Conservation (phyloP, 1,140 invertebrate genomes). For the Aphaenogaster rudis region DNA sequence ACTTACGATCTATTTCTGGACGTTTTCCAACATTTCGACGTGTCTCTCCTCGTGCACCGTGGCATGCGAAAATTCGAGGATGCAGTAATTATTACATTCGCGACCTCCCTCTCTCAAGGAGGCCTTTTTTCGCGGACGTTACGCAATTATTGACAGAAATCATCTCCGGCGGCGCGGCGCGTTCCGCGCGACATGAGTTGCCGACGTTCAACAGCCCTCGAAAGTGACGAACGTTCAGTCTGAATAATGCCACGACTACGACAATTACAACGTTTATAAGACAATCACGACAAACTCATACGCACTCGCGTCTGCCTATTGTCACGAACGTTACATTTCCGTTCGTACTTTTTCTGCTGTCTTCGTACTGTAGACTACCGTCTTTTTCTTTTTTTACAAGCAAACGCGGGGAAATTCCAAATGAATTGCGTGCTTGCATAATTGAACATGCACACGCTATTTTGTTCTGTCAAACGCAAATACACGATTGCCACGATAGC, state of each 20-base stretch:
- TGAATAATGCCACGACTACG: neutral
- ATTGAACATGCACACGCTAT: neutral
- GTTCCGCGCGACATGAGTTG: neutral
- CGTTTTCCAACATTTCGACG: neutral
- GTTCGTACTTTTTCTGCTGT: neutral
- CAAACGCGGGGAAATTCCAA: conserved; percentile 18
- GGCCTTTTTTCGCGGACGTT: conserved; percentile 20
- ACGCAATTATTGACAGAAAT: conserved; percentile 47
- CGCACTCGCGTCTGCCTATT: neutral
- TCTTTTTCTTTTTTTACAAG: neutral
- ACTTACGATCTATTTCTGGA: neutral
- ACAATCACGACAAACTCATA: neutral
- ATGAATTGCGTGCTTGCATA: neutral
- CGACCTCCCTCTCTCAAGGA: conserved; percentile 27
- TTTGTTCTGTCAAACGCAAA: neutral
- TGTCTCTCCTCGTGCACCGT: neutral
- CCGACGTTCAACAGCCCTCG: conserved; percentile 8
- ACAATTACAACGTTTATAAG: neutral
- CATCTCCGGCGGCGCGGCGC: neutral
- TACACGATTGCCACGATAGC: neutral
- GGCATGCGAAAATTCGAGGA: conserved; percentile 26
- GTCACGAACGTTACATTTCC: neutral
- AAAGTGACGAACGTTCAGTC: neutral
- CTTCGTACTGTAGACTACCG: neutral
- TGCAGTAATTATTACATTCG: conserved; percentile 17